Evolutionary conservation across 2,113 vertebrate species (phyloP).

Genomic region (Synodontis membranacea): DNA sequence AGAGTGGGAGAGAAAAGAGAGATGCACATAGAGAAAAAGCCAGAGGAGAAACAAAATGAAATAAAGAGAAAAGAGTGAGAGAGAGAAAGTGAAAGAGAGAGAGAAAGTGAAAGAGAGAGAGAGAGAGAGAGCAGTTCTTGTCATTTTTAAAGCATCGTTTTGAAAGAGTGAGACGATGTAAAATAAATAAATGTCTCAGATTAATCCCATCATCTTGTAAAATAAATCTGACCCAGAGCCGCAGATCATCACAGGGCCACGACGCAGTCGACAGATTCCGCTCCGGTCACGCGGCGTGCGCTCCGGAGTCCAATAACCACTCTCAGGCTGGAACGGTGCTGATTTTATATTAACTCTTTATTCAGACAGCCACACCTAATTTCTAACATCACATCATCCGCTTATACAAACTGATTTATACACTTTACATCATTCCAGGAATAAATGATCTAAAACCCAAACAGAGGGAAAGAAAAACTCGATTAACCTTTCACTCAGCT

Average conservation of each 20-base stretch:
- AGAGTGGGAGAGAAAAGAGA: too few relatives aligned
- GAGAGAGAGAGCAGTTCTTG: not conserved
- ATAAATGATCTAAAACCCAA: conserved; percentile 60
- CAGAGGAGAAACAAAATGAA: too few relatives aligned
- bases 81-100: not conserved
- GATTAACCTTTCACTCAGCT: conserved; percentile 24
- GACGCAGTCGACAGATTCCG: too few relatives aligned
- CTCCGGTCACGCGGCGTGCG: not conserved
- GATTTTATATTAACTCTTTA: conserved; percentile 62
- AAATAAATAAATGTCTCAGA: too few relatives aligned
- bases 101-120: not conserved
- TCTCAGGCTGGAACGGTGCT: not conserved
- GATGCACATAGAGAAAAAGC: not conserved
- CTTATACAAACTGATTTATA: conserved; percentile 66
- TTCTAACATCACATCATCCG: conserved; percentile 59
- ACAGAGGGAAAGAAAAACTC: conserved; percentile 47
- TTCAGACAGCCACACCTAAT: conserved; percentile 74
- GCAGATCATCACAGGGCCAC: not conserved
- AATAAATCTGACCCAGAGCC: not conserved
- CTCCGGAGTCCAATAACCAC: not conserved
- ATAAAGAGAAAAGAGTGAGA: not conserved
- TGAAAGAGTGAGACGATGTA: not conserved
- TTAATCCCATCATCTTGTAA: not conserved
- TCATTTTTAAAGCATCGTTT: not conserved
- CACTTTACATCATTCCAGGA: conserved; percentile 70